Conservation (phyloP, 2,797 vertebrate genomes). For the Euphonia xanthogaster region DNA sequence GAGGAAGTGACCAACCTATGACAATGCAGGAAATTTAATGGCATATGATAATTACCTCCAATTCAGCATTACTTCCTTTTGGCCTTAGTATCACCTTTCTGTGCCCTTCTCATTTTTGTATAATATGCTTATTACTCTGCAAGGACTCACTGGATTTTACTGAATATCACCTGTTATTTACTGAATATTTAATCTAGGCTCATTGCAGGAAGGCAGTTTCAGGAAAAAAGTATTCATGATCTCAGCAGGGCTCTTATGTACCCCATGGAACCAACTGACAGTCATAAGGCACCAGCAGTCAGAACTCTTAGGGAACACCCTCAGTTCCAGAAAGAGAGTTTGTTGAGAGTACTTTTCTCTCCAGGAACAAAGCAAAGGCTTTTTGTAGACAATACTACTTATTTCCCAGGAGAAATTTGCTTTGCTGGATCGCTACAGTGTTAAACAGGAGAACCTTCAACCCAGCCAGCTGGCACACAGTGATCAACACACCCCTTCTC, state of each 20-base stretch:
- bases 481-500: fast-evolving
- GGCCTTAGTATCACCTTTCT: not conserved
- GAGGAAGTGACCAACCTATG: constrained; percentile 10
- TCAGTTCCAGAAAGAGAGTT: not conserved
- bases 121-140: not conserved
- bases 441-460: not conserved
- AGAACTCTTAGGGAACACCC: not conserved
- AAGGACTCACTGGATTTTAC: not conserved
- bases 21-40: constrained; percentile 9
- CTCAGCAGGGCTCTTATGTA: not conserved
- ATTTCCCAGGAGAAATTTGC: not conserved
- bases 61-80: constrained; percentile 19
- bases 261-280: not conserved
- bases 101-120: not conserved
- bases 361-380: not conserved
- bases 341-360: not conserved
- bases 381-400: not conserved
- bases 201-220: not conserved
- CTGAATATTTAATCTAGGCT: not conserved
- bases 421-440: not conserved
- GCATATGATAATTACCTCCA: constrained; percentile 2
- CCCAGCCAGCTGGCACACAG: not conserved
- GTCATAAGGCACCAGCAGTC: not conserved
- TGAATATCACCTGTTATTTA: not conserved
- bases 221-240: not conserved